phyloP scores from a whole-genome alignment of 1,140 invertebrate species.

The Apis dorsata region DNA sequence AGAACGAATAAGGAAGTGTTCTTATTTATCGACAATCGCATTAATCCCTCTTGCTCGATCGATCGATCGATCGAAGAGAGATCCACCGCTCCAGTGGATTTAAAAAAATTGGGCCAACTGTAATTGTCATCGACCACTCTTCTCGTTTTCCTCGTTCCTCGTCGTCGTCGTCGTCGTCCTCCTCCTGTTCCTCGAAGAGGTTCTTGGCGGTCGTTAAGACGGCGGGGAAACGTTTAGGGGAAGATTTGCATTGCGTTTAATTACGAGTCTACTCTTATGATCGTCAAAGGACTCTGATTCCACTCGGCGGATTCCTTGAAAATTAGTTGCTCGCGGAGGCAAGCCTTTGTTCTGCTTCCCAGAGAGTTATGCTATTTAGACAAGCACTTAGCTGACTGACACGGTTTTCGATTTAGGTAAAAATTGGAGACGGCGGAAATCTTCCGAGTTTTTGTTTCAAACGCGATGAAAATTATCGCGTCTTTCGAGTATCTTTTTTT shows the following conservation, averaged over 20 bases:
- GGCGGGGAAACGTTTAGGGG: not conserved
- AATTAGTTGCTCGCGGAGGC: constrained; percentile 9
- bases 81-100: not conserved
- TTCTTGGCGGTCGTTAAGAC: not conserved
- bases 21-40: not conserved
- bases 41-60: too few species aligned
- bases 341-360: not conserved
- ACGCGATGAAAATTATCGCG: too few species aligned
- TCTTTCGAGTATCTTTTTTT: too few species aligned
- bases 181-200: too few species aligned
- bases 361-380: constrained; percentile 17
- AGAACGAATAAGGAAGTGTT: constrained; percentile 5
- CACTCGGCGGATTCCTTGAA: not conserved
- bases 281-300: constrained; percentile 10
- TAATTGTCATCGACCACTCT: not conserved
- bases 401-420: not conserved
- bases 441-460: too few species aligned
- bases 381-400: constrained; percentile 25
- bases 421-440: too few species aligned
- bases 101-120: constrained; percentile 23
- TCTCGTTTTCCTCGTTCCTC: not conserved
- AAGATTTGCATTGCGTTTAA: constrained; percentile 29
- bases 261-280: constrained; percentile 19
- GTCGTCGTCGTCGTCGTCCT: not conserved
- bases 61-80: not conserved